Base-by-base conservation (phyloP, 2,888 invertebrate species). In the Scaptomyza reducta region DNA sequence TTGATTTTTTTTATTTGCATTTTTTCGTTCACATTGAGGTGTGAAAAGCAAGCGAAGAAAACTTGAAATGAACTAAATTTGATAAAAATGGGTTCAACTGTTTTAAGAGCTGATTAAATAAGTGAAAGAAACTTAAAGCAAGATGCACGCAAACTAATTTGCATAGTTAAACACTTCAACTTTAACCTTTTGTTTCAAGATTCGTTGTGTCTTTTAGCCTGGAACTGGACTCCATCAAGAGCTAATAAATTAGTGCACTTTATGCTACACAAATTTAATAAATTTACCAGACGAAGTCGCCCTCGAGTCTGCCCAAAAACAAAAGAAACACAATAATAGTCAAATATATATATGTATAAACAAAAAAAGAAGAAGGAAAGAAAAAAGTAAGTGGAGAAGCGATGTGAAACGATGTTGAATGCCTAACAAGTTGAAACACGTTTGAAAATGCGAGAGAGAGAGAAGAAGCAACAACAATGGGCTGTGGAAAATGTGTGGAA, bases 341-440 rank as follows among this genome's bases (percentile, higher is more conserved):
- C n/a, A n/a, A n/a, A n/a, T n/a, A n/a, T n/a, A n/a, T n/a, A n/a
- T n/a, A n/a, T n/a, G n/a, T n/a, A 22, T 3, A 1, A 22, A 22
- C 22, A 22, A 22, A 22, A 41, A 35, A 18, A 54, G 44, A 47
- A 62, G 35, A 46, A 25, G 25, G 38, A 46, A 65, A 53, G 49
- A 56, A 57, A 54, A 50, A 61, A 11, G 57, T 27, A 53, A 70
- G 70, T 61, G 69, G 66, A 69, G 66, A 78, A 83, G 73, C 87
- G 87, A 86, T 83, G 83, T 83, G 83, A 83, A 83, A 86, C n/a
- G n/a, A n/a, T 86, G 72, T 88, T 79, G 80, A 79, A 83, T 83
- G 77, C 70, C 80, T 76, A 79, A 79, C 79, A 81, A 81, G 75
- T 79, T 87, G 86, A 71, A 78, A 77, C 70, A 77, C 77, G 79